Evolutionary conservation across 1,140 invertebrate species (phyloP).

Genomic region (Gonatopus flavifemur): DNA sequence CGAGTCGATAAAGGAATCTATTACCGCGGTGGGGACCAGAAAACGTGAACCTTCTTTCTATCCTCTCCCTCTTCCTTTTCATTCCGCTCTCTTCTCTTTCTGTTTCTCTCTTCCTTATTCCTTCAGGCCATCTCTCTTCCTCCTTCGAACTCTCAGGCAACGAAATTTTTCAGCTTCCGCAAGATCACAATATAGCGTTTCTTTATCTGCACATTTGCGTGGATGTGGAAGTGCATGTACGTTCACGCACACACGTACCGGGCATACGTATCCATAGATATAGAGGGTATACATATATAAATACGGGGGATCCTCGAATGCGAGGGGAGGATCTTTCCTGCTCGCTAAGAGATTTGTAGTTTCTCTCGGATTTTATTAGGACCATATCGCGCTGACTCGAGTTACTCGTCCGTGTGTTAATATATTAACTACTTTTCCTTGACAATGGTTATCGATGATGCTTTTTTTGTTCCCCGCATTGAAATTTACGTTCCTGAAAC

Average conservation of each 20-base stretch:
- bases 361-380: constrained; percentile 13
- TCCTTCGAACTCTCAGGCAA: not conserved
- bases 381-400: constrained; percentile 10
- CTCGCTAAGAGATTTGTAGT: constrained; percentile 20
- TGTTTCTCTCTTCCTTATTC: not conserved
- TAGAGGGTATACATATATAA: no score
- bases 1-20: constrained; percentile 44
- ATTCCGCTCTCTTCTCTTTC: not conserved
- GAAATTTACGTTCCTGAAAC: no score
- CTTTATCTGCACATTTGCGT: constrained; percentile 21
- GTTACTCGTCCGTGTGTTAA: constrained; percentile 13
- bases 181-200: constrained; percentile 28
- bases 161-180: not conserved
- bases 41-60: not conserved
- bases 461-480: no score
- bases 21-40: constrained; percentile 23
- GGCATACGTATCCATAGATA: not conserved
- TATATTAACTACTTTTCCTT: constrained; percentile 15
- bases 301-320: constrained; percentile 3
- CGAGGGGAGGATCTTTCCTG: not conserved
- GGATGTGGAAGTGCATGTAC: not conserved
- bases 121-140: not conserved
- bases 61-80: not conserved
- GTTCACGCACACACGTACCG: not conserved
- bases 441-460: not conserved